A percentile compares a stretch with the other conserved stretches of the same genome.
Conservation (phyloP, 2,888 invertebrate genomes). For the Lasioglossum calceatum region DNA sequence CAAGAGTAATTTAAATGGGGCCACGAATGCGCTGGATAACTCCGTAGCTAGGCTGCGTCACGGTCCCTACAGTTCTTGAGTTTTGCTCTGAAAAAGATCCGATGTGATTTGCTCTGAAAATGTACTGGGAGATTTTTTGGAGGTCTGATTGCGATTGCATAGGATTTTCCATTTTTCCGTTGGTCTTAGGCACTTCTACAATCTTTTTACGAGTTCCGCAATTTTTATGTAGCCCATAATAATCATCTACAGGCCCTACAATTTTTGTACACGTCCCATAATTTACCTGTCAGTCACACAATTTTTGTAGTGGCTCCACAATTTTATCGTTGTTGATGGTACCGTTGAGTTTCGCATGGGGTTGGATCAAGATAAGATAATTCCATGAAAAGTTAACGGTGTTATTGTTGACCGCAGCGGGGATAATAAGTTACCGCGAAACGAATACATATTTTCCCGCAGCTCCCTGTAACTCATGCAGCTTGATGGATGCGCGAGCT, state of each 20-base stretch:
- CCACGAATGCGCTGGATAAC: conserved; percentile 22
- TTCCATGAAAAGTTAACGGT: background rate
- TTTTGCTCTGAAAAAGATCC: background rate
- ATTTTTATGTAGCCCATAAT: background rate
- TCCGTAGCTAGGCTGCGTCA: background rate
- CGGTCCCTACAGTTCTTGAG: background rate
- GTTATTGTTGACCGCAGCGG: background rate
- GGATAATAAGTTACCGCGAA: conserved; percentile 16
- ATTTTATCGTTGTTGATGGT: background rate
- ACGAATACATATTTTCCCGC: conserved; percentile 54
- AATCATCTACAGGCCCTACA: background rate
- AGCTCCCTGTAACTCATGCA: conserved; percentile 40
- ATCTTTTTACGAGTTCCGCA: background rate
- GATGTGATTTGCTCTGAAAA: background rate
- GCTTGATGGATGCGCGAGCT: conserved; percentile 57
- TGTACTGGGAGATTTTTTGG: background rate
- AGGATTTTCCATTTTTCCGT: too few species aligned
- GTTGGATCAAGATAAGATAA: background rate
- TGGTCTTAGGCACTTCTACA: background rate
- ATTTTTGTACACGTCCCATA: background rate
- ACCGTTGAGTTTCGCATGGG: background rate
- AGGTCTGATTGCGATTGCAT: background rate
- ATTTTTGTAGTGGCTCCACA: background rate
- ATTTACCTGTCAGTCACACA: background rate
- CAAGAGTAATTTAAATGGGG: background rate